These are phyloP conservation scores for Battus philenor DNA, from an alignment of 1,140 invertebrate species.

Conservation along the genomic window DNA sequence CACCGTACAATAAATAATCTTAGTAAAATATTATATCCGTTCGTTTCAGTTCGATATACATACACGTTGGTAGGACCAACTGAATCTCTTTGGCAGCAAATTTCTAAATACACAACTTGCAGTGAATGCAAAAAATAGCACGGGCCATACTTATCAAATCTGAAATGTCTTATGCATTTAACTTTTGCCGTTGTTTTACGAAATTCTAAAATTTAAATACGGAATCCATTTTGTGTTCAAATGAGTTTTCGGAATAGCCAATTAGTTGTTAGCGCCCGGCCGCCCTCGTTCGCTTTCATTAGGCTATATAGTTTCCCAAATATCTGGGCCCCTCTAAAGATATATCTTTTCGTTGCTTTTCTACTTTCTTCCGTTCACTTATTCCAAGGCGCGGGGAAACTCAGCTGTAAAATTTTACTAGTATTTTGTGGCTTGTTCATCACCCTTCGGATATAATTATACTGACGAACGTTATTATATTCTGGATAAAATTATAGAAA, in stretches of 20 bases:
- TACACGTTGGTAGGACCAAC: too few relatives aligned
- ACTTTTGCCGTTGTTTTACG: constrained; percentile 66
- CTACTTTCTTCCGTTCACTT: constrained; percentile 56
- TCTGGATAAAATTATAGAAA: too few relatives aligned
- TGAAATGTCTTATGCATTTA: constrained; percentile 60
- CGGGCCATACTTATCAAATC: constrained; percentile 47
- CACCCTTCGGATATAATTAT: constrained; percentile 18
- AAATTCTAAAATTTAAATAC: constrained; percentile 75
- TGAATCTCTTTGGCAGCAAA: background rate
- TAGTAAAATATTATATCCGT: too few relatives aligned
- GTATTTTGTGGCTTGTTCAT: constrained; percentile 45
- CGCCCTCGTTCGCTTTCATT: constrained; percentile 73
- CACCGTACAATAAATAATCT: too few relatives aligned
- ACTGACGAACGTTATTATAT: too few relatives aligned
- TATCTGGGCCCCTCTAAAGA: constrained; percentile 62
- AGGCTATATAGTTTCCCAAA: constrained; percentile 73
- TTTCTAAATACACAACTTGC: background rate
- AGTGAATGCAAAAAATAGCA: background rate
- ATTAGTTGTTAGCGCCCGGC: constrained; percentile 74
- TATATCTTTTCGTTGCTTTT: constrained; percentile 63
- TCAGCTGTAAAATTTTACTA: constrained; percentile 61
- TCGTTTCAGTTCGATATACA: too few relatives aligned
- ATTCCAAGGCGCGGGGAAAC: constrained; percentile 39
- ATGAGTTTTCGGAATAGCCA: constrained; percentile 75
- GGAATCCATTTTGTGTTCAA: constrained; percentile 75